These are phyloP conservation scores for Holcopasites calliopsidis DNA, from an alignment of 1,140 invertebrate species.

Conservation along the genomic window DNA sequence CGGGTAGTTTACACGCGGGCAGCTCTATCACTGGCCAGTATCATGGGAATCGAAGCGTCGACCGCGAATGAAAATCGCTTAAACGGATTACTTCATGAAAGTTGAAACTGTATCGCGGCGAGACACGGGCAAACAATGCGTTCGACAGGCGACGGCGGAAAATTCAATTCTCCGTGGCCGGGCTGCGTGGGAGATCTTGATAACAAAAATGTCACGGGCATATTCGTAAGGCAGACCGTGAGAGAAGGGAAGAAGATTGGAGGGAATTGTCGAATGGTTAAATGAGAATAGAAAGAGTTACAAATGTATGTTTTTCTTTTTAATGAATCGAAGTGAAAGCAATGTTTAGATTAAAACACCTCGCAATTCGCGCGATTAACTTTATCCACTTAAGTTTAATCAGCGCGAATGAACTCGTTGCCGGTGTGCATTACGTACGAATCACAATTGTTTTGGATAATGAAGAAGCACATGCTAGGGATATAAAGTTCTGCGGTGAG, in stretches of 20 bases:
- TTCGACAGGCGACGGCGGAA: neutral
- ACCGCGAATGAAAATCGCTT: conserved; percentile 23
- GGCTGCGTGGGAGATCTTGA: neutral
- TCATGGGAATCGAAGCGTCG: conserved; percentile 44
- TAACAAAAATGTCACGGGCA: neutral
- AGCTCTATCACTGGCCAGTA: conserved; percentile 23
- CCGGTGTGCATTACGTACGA: neutral
- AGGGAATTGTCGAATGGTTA: neutral
- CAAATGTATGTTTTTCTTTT: too few species aligned
- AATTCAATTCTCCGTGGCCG: conserved; percentile 1
- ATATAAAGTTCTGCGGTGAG: neutral
- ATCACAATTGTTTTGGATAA: neutral
- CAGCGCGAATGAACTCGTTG: neutral
- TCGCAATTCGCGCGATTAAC: too few species aligned
- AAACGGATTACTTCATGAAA: conserved; percentile 34
- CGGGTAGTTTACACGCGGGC: conserved; percentile 34
- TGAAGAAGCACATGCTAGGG: neutral
- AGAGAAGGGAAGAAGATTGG: neutral
- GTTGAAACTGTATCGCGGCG: neutral
- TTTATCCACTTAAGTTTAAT: neutral
- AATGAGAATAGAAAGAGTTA: too few species aligned
- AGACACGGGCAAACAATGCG: neutral
- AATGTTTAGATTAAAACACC: too few species aligned
- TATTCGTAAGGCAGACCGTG: neutral
- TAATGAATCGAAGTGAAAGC: too few species aligned